Percentiles rank a stretch among this genome's conserved stretches.
Evolutionary conservation across 53 echinoderm and acorn worm genomes (phyloP).

Genomic region (Mesocentrotus franciscanus): DNA sequence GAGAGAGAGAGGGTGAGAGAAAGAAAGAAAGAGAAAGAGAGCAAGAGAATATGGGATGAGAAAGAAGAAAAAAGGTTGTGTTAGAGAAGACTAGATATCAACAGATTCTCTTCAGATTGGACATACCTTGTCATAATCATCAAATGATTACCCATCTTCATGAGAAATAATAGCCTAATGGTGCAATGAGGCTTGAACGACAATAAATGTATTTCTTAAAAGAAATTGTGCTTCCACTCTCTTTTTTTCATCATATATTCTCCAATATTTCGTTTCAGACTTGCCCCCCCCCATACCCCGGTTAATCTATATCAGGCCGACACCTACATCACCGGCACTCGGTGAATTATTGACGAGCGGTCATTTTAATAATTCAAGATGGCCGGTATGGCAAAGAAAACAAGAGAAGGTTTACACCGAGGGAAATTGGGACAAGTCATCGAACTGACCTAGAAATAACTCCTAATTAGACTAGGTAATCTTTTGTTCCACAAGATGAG

Average conservation of each 20-base stretch:
- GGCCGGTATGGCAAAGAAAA: conserved; percentile 26
- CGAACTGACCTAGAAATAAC: conserved; percentile 53
- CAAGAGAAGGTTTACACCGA: background rate
- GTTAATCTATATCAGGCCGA: background rate
- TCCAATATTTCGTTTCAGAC: background rate
- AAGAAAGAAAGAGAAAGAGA: background rate
- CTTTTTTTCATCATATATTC: background rate
- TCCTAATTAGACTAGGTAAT: conserved; percentile 35
- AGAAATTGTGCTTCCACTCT: too few species aligned
- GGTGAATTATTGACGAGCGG: conserved; percentile 53
- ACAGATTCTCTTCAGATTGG: too few species aligned
- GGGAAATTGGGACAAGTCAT: conserved; percentile 31
- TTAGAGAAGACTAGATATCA: background rate
- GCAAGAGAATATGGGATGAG: background rate
- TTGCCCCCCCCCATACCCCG: background rate
- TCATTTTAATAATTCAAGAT: conserved; percentile 58
- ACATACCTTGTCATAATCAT: too few species aligned
- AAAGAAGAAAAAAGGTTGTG: background rate
- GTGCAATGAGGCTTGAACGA: too few species aligned
- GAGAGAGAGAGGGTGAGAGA: background rate
- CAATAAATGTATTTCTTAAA: too few species aligned
- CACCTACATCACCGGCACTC: conserved; percentile 15
- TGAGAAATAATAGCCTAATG: too few species aligned
- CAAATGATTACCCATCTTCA: too few species aligned
- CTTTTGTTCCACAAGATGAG: background rate